Conservation (phyloP, 2,797 vertebrate species). For the Ciconia nigra region DNA sequence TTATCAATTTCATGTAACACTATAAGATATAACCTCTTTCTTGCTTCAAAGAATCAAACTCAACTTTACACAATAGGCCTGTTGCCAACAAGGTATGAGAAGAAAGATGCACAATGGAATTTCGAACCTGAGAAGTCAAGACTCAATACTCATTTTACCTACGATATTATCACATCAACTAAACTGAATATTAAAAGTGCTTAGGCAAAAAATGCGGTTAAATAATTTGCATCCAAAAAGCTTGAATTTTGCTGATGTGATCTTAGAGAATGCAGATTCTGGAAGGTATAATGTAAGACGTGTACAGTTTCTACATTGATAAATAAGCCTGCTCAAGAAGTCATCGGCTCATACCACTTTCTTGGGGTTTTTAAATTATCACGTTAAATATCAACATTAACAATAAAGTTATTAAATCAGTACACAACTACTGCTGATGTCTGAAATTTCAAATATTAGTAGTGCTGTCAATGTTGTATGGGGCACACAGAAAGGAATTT, state of each 20-base stretch:
- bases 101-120: not conserved
- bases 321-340: not conserved
- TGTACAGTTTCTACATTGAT: not conserved
- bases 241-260: not conserved
- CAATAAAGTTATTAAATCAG: constrained; percentile 7
- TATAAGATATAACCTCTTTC: not conserved
- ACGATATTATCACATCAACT: not conserved
- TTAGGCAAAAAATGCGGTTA: not conserved
- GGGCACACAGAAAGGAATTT: not conserved
- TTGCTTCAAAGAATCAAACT: not conserved
- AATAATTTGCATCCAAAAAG: not conserved
- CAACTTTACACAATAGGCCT: not conserved
- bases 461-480: not conserved
- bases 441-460: constrained; percentile 9
- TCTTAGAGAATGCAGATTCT: not conserved
- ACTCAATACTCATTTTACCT: not conserved
- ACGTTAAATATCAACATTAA: constrained; percentile 20
- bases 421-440: not conserved
- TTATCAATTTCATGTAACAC: not conserved
- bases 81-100: not conserved
- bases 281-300: not conserved
- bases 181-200: not conserved
- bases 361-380: not conserved
- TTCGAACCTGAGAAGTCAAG: not conserved
- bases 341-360: not conserved